Evolutionary conservation across 2,888 invertebrate genomes (phyloP), one percentile per base, ranked within the genome.

Genomic region (Nycteola revayana): DNA sequence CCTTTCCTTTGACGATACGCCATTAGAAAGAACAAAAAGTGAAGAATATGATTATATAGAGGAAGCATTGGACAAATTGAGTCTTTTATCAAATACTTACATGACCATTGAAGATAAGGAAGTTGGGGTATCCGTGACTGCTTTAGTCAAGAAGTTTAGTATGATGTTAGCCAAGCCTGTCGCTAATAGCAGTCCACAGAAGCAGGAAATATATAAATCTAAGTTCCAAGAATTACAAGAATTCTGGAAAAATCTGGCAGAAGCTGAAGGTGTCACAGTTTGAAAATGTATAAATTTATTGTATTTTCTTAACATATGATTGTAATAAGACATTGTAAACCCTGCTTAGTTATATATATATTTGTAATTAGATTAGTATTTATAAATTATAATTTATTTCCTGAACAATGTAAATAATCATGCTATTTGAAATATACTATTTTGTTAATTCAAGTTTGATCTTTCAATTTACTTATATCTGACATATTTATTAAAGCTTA

Each of bases 181-280:
- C 10, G 60, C 69, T 23, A 63, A 75, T 7, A 75, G 67, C 18
- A 75, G 58, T 40, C 75, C 81, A 0, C 62, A 78, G 23, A 69
- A 72, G 27, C 63, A 71, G 5, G 54, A 75, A 51, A 75, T 84
- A 26, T 73, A 71, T 53, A 75, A 71, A 2, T 5, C 21, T 2
- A 73, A 67, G 32, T 87, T 86, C 28, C 77, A 59, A 28, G 83
- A 86, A 9, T 55, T 87, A 14, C 74, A 83, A 0, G 80, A 85
- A 4, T 86, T 83, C 49, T 86, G 86, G 86, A 75, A 62, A 23
- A 70, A 21, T 3, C 14, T 14, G 2, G 14, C 14, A 14, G 14
- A 14, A 3, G 5, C 14, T 14, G 14, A 14, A 14, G 14, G 5
- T 14, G 14, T 3, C 2, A 2, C 14, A 14, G 14, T 14, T 14